phyloP scores from a whole-genome alignment of 2,113 vertebrate species.

The Rhea pennata region DNA sequence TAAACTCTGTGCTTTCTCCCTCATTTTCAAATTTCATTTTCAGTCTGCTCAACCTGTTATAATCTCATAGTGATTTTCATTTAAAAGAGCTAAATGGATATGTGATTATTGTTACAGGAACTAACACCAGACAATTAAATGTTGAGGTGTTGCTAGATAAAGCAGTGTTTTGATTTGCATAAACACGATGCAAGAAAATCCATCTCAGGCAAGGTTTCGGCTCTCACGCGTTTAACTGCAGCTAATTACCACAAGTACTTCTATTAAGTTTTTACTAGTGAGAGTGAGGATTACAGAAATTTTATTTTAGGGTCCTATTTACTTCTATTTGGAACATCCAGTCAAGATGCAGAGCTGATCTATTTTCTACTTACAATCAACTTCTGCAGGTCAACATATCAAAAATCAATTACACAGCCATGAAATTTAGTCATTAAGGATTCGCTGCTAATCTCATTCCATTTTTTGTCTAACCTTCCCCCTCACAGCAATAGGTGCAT shows the following conservation, averaged over 20 bases:
- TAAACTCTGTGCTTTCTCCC: constrained; percentile 79
- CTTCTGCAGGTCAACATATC: constrained; percentile 67
- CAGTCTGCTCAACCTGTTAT: constrained; percentile 86
- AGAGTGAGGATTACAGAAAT: constrained; percentile 73
- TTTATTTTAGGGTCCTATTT: constrained; percentile 71
- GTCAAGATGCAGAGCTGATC: constrained; percentile 66
- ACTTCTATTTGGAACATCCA: constrained; percentile 74
- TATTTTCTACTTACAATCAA: constrained; percentile 73
- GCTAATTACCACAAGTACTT: constrained; percentile 79
- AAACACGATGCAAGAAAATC: constrained; percentile 79
- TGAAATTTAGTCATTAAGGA: constrained; percentile 76
- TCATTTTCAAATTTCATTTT: constrained; percentile 85
- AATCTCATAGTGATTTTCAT: constrained; percentile 86
- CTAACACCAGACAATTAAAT: constrained; percentile 87
- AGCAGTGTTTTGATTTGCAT: constrained; percentile 84
- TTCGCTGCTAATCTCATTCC: constrained; percentile 74
- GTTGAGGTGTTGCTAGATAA: constrained; percentile 86
- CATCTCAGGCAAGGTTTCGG: constrained; percentile 79
- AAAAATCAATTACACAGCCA: constrained; percentile 77
- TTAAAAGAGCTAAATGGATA: constrained; percentile 86
- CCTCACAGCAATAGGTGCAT: not conserved
- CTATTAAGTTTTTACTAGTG: constrained; percentile 76
- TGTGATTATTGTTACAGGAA: constrained; percentile 86
- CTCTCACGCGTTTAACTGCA: constrained; percentile 77
- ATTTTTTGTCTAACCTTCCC: constrained; percentile 38